These are phyloP conservation scores for Cerastoderma edule DNA, from an alignment of 2,888 invertebrate species.

Conservation along the genomic window DNA sequence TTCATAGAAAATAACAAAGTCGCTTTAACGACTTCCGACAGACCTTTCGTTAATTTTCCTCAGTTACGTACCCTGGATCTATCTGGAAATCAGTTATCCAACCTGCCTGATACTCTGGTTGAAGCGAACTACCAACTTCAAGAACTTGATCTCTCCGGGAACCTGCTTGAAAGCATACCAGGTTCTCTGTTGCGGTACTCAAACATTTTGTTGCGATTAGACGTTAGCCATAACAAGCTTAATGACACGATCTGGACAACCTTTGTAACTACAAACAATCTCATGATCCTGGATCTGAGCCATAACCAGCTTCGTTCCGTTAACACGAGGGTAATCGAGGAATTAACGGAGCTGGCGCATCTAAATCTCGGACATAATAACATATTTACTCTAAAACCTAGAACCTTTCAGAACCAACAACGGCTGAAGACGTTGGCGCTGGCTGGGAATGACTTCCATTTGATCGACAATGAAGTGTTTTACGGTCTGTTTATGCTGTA, in stretches of 20 bases:
- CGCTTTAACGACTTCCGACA: neutral
- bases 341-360: conserved; percentile 23
- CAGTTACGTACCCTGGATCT: conserved; percentile 41
- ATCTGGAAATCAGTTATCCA: conserved; percentile 41
- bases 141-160: conserved; percentile 44
- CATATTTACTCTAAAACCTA: conserved; percentile 32
- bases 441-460: conserved; percentile 54
- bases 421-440: conserved; percentile 51
- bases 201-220: conserved; percentile 32
- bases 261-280: conserved; percentile 25
- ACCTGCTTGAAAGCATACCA: conserved; percentile 34
- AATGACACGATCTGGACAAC: conserved; percentile 40
- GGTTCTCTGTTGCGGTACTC: conserved; percentile 32
- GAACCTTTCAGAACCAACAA: conserved; percentile 56
- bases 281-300: conserved; percentile 44
- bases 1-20: conserved; percentile 35
- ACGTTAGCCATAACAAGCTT: conserved; percentile 39
- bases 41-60: conserved; percentile 32
- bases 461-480: conserved; percentile 49
- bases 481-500: conserved; percentile 44
- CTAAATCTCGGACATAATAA: conserved; percentile 53
- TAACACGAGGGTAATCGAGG: conserved; percentile 33
- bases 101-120: conserved; percentile 34
- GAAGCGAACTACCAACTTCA: conserved; percentile 26
- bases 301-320: conserved; percentile 38